A percentile compares a stretch with the other conserved stretches of the same genome.
Evolutionary conservation across 2,888 invertebrate genomes (phyloP).

Genomic region (Standfussiana lucernea): DNA sequence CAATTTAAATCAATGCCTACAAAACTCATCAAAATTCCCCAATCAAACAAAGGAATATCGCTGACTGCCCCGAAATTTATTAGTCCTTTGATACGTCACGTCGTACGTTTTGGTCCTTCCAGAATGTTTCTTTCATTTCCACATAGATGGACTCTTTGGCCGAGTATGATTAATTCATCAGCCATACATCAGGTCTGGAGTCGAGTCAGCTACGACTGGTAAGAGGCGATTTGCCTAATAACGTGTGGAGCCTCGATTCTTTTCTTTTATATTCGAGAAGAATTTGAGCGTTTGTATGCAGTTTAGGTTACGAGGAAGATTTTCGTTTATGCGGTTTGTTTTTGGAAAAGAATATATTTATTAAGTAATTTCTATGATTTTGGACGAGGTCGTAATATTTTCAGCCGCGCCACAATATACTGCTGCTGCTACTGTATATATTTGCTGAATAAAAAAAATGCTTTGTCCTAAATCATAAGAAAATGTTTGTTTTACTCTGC

Average conservation of each 20-base stretch:
- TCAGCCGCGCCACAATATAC: too few relatives aligned
- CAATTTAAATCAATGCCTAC: conserved; percentile 15
- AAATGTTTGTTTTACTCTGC: background rate
- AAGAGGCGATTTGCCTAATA: conserved; percentile 63
- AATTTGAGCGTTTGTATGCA: conserved; percentile 60
- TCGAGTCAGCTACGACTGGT: conserved; percentile 57
- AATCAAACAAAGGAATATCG: conserved; percentile 50
- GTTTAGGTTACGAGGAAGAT: conserved; percentile 17
- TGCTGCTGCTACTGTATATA: too few relatives aligned
- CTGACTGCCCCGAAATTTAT: conserved; percentile 17
- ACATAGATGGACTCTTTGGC: conserved; percentile 56
- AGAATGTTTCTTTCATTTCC: conserved; percentile 63
- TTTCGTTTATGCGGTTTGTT: conserved; percentile 14
- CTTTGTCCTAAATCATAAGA: background rate
- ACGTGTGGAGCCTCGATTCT: conserved; percentile 27
- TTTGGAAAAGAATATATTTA: conserved; percentile 3
- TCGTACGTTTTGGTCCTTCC: conserved; percentile 33
- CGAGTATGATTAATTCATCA: conserved; percentile 70
- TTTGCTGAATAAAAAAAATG: background rate
- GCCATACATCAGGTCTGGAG: conserved; percentile 54
- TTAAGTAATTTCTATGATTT: background rate
- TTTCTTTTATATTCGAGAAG: conserved; percentile 45
- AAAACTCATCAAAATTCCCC: conserved; percentile 36
- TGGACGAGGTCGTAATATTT: background rate
- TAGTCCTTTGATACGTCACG: conserved; percentile 30